Evolutionary conservation across 2,797 vertebrate genomes (phyloP).

Genomic region (Phoxinus dragarum): DNA sequence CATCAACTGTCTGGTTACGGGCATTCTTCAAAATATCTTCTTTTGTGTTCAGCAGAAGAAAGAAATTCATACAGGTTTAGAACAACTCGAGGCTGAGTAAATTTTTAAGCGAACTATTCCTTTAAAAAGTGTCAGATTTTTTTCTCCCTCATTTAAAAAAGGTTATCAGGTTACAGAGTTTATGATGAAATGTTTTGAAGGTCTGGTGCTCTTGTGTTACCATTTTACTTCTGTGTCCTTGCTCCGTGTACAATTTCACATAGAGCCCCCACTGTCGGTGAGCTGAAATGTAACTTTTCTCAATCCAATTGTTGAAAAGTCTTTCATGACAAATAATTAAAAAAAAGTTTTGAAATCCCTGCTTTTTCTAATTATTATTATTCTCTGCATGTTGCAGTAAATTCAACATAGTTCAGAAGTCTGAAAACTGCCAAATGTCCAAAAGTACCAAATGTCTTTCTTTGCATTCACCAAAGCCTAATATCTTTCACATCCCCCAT

Average conservation of each 20-base stretch:
- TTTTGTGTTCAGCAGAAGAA: no score
- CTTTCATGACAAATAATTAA: constrained; percentile 21
- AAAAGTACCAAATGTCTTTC: neutral
- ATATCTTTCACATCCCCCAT: neutral
- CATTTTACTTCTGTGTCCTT: constrained; percentile 24
- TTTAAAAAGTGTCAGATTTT: neutral
- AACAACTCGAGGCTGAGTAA: no score
- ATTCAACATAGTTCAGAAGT: neutral
- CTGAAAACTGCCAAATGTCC: neutral
- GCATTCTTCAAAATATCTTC: no score
- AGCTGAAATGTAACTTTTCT: constrained; percentile 17
- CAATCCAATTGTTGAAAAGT: constrained; percentile 9
- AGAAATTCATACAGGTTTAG: no score
- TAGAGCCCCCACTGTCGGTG: neutral
- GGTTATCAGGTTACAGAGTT: neutral
- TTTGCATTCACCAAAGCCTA: neutral
- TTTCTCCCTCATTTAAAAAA: neutral
- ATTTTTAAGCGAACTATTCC: no score
- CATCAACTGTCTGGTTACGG: no score
- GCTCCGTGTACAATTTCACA: constrained; percentile 6
- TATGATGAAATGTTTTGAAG: constrained; percentile 4
- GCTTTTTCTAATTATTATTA: neutral
- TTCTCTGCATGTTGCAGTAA: neutral
- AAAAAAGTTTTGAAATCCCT: constrained; percentile 32
- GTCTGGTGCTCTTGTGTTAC: constrained; percentile 19